Percentiles rank a stretch among this genome's conserved stretches.
Evolutionary conservation across 23 tunicate genomes (phyloP).

Genomic region (Trididemnum nubilum): DNA sequence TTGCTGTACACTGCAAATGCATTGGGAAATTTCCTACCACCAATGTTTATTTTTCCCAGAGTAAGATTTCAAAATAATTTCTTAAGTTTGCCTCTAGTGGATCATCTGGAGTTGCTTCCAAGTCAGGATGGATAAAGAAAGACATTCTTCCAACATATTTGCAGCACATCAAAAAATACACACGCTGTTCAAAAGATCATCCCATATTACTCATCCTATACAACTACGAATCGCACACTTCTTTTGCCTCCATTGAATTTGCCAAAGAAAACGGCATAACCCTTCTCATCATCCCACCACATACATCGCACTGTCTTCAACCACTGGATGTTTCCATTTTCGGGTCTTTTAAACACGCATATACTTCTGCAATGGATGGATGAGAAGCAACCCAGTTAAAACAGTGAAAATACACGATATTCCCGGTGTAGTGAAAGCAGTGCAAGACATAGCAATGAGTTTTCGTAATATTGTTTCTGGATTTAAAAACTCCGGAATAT

Average conservation of each 20-base stretch:
- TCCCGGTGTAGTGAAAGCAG: conserved; percentile 25
- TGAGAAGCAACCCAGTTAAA: conserved; percentile 27
- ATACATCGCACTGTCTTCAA: conserved; percentile 16
- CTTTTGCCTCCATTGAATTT: conserved; percentile 19
- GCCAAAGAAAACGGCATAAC: conserved; percentile 8
- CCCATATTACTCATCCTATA: conserved; percentile 19
- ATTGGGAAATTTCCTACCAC: too few relatives aligned
- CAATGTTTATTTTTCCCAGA: neutral
- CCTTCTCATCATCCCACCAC: conserved; percentile 3
- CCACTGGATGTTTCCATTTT: conserved; percentile 28
- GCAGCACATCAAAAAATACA: conserved; percentile 18
- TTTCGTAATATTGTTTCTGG: conserved; percentile 26
- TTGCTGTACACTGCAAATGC: neutral
- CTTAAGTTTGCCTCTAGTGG: conserved; percentile 17
- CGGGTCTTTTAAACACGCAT: conserved; percentile 28
- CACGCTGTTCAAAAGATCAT: conserved; percentile 2
- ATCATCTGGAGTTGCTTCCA: conserved; percentile 7
- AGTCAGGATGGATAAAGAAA: conserved; percentile 28
- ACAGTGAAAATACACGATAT: conserved; percentile 30
- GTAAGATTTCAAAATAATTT: conserved; percentile 2
- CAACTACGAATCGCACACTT: conserved; percentile 38
- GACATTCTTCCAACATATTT: conserved; percentile 16
- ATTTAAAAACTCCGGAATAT: conserved; percentile 5
- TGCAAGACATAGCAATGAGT: conserved; percentile 7
- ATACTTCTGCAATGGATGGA: conserved; percentile 39